Conservation (phyloP, 2,888 invertebrate genomes). For the Sesia apiformis region DNA sequence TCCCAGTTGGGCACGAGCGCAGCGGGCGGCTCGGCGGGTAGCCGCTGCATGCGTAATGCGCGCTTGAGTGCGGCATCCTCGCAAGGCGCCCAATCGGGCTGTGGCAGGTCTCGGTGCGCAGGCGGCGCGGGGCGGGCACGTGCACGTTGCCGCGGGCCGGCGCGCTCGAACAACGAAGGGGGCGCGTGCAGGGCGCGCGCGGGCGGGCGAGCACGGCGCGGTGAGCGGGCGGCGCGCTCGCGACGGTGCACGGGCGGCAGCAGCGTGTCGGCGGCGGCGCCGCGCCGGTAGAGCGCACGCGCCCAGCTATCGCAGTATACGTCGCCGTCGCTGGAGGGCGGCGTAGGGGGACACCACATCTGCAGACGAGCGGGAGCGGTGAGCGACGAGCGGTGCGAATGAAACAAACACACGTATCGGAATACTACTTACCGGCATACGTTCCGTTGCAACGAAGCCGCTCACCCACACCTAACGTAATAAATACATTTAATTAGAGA, state of each 20-base stretch:
- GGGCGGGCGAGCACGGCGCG: constrained; percentile 76
- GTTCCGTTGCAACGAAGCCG: constrained; percentile 76
- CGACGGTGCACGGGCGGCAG: constrained; percentile 75
- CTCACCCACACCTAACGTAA: constrained; percentile 85
- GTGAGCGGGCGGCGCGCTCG: constrained; percentile 74
- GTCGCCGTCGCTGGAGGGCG: constrained; percentile 94
- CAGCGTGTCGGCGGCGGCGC: constrained; percentile 83
- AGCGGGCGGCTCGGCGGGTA: constrained; percentile 80
- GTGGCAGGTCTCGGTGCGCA: constrained; percentile 83
- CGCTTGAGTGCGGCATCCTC: constrained; percentile 93
- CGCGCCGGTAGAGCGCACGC: constrained; percentile 88
- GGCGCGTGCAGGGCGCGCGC: constrained; percentile 83
- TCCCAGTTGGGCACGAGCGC: constrained; percentile 98
- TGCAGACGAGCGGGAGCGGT: constrained; percentile 40
- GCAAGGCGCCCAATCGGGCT: constrained; percentile 94
- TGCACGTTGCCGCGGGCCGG: constrained; percentile 72
- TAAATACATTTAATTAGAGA: background rate
- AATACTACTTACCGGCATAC: constrained; percentile 86
- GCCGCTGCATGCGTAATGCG: constrained; percentile 81
- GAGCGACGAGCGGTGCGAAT: background rate
- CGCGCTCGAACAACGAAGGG: constrained; percentile 81
- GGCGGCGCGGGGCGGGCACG: constrained; percentile 77
- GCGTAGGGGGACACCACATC: constrained; percentile 98
- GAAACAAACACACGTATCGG: background rate
- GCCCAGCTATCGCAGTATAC: constrained; percentile 91